Evolutionary conservation across 1,140 invertebrate genomes (phyloP), one percentile per base, ranked within the genome.

Genomic region (Bombus superbus): DNA sequence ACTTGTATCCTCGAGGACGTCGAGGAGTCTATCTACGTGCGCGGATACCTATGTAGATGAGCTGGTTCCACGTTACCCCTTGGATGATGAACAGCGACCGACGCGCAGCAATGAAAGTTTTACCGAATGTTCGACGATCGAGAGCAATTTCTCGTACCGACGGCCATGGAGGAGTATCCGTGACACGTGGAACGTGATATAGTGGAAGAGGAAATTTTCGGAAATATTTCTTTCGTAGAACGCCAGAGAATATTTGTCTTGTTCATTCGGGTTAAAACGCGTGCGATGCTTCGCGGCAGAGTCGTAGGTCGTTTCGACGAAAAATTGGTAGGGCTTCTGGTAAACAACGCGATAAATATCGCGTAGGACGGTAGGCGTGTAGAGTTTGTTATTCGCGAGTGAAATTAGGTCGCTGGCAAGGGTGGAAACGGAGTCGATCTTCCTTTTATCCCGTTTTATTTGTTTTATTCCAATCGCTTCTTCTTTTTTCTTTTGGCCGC

Each of bases 41-140:
- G 76, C 62, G 64, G 47, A 47, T 53, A 79, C 83, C 71, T 84
- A 69, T 81, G 59, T 76, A 80, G 79, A 81, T 28, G n/a, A 57
- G 40, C 9, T 28, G 78, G 40, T 47, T 79, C 38, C 32, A 62
- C n/a, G 5, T n/a, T 11, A 28, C 44, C 38, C 13, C n/a, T 35
- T 57, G 76, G 57, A 89, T 87, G 85, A 89, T 89, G 85, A 90
- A 89, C 78, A 82, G 28, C 85, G 81, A 87, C 74, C 68, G 81
- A 28, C 22, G 73, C 38, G 53, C 68, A 75, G 73, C 89, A 90
- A 90, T 90, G 78, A 89, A 90, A 90, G 88, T 90, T 90, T 84
- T 72, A 82, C 79, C 81, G 78, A 89, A 90, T 89, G 88, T 87
- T 89, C 85, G 76, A 42, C 74, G 57, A 89, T 78, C 64, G 42